Evolutionary conservation across 2,113 vertebrate genomes (phyloP), one percentile per base, ranked within the genome.

Genomic region (Oenanthe oenanthe): DNA sequence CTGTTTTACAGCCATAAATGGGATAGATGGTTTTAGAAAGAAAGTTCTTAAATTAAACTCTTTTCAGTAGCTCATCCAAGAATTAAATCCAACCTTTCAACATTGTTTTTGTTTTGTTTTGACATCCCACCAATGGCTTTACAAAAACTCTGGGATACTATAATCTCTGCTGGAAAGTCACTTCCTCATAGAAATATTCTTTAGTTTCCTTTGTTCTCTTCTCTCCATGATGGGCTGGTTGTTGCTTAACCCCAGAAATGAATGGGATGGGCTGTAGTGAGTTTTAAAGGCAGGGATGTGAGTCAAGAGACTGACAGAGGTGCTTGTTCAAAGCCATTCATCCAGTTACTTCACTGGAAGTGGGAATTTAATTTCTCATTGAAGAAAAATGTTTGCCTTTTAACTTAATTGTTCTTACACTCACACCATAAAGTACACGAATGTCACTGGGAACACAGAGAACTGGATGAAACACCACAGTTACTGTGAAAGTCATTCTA

Each of bases 341-440:
- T 83, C 50, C 45, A 36, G 19, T 53, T 42, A 70, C 82, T 93
- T 88, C 45, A 92, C 29, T 86, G 60, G 53, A 85, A 90, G 21
- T 43, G 14, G 53, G 62, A 93, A 89, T 84, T 48, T 0, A 74
- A 85, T 68, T 90, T 85, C 36, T 83, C 54, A 70, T 61, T 65
- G 50, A 77, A 80, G 50, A 85, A 88, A 91, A 88, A 76, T 40
- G 32, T 76, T 93, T 88, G 53, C 40, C n/a, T 95, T 93, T 92
- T 79, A 93, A 62, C 42, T 74, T 81, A 70, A 79, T 68, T 56
- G 67, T 38, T 80, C 51, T 80, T 88, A 68, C 14, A 32, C 21
- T 92, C 36, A 76, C 17, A 32, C 42, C 50, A 45, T 61, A 80
- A 86, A 50, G 36, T 76, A 51, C 0, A 0, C 61, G 67, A 83